phyloP scores from a whole-genome alignment of 2,888 invertebrate species.

The Camptogramma bilineatum region DNA sequence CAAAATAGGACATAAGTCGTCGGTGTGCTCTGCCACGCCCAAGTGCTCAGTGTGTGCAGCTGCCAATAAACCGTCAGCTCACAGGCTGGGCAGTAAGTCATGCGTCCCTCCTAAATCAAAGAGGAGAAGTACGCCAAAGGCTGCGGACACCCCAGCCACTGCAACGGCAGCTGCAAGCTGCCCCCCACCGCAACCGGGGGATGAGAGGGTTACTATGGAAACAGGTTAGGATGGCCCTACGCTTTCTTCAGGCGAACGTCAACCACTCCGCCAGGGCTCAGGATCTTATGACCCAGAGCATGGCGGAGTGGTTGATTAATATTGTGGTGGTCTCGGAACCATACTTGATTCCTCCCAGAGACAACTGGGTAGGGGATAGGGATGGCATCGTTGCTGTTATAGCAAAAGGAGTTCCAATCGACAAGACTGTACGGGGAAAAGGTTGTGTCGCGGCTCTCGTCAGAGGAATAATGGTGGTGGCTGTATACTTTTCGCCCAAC shows the following conservation, averaged over 20 bases:
- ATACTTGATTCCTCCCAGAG: no score
- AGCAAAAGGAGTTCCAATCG: neutral
- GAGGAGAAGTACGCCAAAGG: neutral
- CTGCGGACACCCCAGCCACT: no score
- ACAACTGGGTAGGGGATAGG: no score
- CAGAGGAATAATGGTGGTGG: neutral
- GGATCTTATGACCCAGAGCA: no score
- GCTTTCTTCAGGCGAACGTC: slow-evolving; percentile 26
- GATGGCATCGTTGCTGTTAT: neutral
- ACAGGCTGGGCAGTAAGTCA: no score
- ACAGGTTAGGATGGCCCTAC: neutral
- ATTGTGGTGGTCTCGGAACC: no score
- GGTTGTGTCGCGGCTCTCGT: neutral
- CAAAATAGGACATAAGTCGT: neutral
- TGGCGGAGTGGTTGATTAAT: no score
- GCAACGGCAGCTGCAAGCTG: no score
- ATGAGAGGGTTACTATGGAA: neutral
- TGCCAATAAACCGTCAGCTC: no score
- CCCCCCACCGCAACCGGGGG: neutral
- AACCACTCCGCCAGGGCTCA: neutral
- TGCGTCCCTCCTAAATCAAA: neutral
- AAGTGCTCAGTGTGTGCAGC: no score
- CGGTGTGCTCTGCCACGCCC: neutral
- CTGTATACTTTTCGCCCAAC: neutral
- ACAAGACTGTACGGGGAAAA: neutral